These are phyloP conservation scores for Thera obeliscata DNA, from an alignment of 2,888 invertebrate species.

Conservation along the genomic window DNA sequence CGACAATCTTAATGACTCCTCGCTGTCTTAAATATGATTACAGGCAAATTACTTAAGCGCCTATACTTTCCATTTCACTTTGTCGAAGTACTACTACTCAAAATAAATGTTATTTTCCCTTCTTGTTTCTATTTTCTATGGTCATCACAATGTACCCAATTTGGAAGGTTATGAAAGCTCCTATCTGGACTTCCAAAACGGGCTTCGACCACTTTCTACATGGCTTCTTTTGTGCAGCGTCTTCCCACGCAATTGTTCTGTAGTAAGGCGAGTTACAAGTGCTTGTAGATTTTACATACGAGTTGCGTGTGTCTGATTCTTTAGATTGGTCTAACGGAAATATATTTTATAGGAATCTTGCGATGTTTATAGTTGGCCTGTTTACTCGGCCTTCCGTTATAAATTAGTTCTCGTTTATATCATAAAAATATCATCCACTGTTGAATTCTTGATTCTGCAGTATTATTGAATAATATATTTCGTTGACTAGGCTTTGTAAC, in stretches of 20 bases:
- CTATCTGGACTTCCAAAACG: slow-evolving; percentile 50
- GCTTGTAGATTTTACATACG: slow-evolving; percentile 31
- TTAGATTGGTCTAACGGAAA: not conserved
- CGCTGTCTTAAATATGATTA: not conserved
- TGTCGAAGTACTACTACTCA: not conserved
- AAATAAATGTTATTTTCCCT: not conserved
- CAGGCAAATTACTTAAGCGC: not conserved
- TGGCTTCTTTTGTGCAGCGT: slow-evolving; percentile 59
- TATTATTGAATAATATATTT: not conserved
- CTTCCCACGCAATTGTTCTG: slow-evolving; percentile 73
- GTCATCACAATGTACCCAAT: slow-evolving; percentile 32
- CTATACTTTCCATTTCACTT: not conserved
- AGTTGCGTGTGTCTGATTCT: slow-evolving; percentile 16
- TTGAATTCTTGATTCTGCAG: not conserved
- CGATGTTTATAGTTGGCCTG: not conserved
- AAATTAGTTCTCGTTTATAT: not conserved
- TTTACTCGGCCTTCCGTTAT: not conserved
- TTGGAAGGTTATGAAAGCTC: slow-evolving; percentile 51
- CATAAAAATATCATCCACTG: not conserved
- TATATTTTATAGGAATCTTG: slow-evolving; percentile 5
- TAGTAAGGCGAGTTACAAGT: slow-evolving; percentile 45
- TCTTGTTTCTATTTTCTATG: slow-evolving; percentile 15
- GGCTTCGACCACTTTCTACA: slow-evolving; percentile 42
- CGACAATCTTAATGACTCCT: not conserved
- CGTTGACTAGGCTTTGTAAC: not conserved